A percentile compares a stretch with the other conserved stretches of the same genome.
Evolutionary conservation across 2,888 invertebrate genomes (phyloP).

Genomic region (Tenthredo livida): DNA sequence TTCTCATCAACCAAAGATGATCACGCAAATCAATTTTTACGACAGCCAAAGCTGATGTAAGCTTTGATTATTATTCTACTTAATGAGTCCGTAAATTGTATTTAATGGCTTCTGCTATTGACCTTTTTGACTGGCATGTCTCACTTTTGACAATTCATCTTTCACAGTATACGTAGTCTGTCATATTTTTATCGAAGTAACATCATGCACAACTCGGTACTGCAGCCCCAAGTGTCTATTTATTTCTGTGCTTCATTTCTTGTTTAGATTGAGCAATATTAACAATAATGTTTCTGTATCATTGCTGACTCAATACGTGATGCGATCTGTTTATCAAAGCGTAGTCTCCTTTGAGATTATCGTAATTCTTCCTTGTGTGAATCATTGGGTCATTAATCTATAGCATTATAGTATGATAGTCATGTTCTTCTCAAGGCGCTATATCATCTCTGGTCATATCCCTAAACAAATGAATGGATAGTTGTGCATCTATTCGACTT

Average conservation of each 20-base stretch:
- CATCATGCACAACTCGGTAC: background rate
- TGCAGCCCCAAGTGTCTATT: background rate
- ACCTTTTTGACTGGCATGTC: background rate
- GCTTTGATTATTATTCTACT: constrained; percentile 3
- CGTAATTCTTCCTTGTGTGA: background rate
- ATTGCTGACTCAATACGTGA: background rate
- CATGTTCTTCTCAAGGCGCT: background rate
- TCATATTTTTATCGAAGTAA: background rate
- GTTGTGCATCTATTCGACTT: background rate
- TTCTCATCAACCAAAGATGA: background rate
- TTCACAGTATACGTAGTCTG: background rate
- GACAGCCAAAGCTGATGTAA: background rate
- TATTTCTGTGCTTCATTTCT: background rate
- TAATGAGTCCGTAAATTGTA: background rate
- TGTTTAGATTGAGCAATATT: background rate
- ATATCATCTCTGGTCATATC: background rate
- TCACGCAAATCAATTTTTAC: constrained; percentile 3
- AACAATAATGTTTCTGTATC: background rate
- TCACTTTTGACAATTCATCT: background rate
- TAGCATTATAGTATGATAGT: background rate
- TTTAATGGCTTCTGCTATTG: background rate
- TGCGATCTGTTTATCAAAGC: background rate
- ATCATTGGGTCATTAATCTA: background rate
- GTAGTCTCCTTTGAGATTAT: background rate
- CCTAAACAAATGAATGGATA: background rate